A percentile compares a stretch with the other conserved stretches of the same genome.
Conservation (phyloP, 2,113 vertebrate genomes). For the Corynorhinus townsendii region DNA sequence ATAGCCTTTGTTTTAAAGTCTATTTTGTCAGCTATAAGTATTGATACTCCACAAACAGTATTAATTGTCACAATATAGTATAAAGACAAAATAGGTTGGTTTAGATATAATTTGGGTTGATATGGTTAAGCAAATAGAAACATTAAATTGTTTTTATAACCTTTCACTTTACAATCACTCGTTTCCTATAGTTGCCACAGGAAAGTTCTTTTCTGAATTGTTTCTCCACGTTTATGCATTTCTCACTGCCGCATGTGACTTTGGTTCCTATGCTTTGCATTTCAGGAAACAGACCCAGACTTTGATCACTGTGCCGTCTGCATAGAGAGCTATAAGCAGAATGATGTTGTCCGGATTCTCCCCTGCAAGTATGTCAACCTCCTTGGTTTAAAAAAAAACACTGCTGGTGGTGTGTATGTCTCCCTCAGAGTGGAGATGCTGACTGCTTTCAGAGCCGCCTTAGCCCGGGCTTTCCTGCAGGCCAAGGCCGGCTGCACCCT, state of each 20-base stretch:
- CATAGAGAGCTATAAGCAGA: slow-evolving; percentile 97
- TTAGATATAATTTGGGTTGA: neutral
- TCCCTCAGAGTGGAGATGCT: neutral
- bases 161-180: neutral
- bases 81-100: neutral
- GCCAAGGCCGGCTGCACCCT: accelerated
- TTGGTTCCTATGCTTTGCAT: slow-evolving; percentile 66
- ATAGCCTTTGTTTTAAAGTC: neutral
- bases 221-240: neutral
- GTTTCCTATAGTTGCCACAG: neutral
- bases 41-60: neutral
- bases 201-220: neutral
- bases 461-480: neutral
- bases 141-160: neutral
- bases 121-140: neutral
- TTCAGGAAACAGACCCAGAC: slow-evolving; percentile 96
- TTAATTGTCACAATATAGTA: neutral
- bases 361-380: slow-evolving; percentile 94
- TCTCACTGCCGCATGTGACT: slow-evolving; percentile 52
- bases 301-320: slow-evolving; percentile 99
- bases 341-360: slow-evolving; percentile 95
- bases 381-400: neutral
- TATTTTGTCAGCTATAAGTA: neutral
- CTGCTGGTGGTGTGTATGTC: neutral
- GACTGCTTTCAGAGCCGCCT: neutral